Evolutionary conservation across 2,113 vertebrate species (phyloP), one percentile per base, ranked within the genome.

Genomic region (Nestor notabilis): DNA sequence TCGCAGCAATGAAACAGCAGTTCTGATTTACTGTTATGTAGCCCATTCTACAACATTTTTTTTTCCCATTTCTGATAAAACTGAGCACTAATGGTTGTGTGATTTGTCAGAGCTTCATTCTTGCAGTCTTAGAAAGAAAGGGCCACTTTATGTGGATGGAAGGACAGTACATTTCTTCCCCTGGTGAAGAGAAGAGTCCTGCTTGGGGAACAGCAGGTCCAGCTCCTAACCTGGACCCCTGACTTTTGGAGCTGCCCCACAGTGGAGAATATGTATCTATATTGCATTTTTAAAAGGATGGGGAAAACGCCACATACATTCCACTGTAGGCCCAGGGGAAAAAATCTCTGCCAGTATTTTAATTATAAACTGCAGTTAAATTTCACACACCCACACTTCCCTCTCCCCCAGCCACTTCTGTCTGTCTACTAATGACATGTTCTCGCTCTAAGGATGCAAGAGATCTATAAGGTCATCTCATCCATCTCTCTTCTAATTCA

Each of bases 1-100:
- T 82, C 6, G 18, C 25, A 41, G 31, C 12, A 47, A 10, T 41
- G 41, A 61, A 61, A 49, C 18, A 65, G 25, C 23, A 76, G 8
- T 1, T 20, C 12, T 69, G 39, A 64, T 65, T 90, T 83, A 15
- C 24, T 61, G 17, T 39, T 80, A 17, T 4, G 19, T 58, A 43
- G 13, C 18, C 47, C 5, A 21, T 72, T 70, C 39, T 65, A 29
- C 21, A 41, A 35, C 19, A 35, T n/a, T 31, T 20, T n/a, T 74
- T 33, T 35, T 39, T 16, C 0, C 7, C 3, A 29, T 85, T 94
- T 91, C 17, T 72, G 35, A 37, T 50, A 92, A 52, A 75, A 47
- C 35, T 56, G 5, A 0, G 0, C 11, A 24, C 3, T 46, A 20
- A 46, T 4, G 1, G 6, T 60, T 61, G 6, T 53, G 24, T 33